Evolutionary conservation across 2,888 invertebrate species (phyloP), one percentile per base, ranked within the genome.

Genomic region (Heliconius sara): DNA sequence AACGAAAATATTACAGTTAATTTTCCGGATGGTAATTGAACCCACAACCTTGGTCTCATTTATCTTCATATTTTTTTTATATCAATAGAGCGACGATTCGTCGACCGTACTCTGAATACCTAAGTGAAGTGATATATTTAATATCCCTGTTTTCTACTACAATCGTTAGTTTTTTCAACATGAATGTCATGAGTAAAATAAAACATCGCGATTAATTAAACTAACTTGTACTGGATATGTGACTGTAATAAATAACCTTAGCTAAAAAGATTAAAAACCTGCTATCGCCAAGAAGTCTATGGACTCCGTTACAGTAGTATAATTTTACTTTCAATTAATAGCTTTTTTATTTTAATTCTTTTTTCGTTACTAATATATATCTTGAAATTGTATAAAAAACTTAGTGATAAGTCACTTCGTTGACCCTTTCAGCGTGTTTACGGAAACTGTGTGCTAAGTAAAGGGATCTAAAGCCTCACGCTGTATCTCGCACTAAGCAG

Each of bases 181-280:
- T n/a, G 60, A 63, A 60, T 60, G 9, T n/a, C n/a, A 60, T 60
- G 9, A 60, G 9, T 60, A n/a, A 60, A n/a, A 60, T 10, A n/a
- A 60, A 60, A 60, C 9, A 25, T 10, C 22, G n/a, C 12, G n/a
- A 60, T 60, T 39, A 74, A 63, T 63, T 34, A n/a, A 73, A 74
- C 73, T 16, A 74, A 60, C 63, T 60, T 13, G n/a, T 22, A 63
- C n/a, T 74, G 3, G 25, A 63, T 39, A 73, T n/a, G 34, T 63
- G 22, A 25, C 73, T n/a, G 25, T 74, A 63, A 71, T 71, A 47
- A 71, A 47, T 71, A 71, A 71, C 52, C 4, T 47, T 16, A 47
- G 25, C 43, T 71, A 10, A 19, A 52, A 52, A 74, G 73, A 60
- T 63, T 74, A 63, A 74, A 39, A 63, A 63, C 39, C 60, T 22